Conservation (phyloP, 2,113 vertebrate species). For the Gavia stellata region DNA sequence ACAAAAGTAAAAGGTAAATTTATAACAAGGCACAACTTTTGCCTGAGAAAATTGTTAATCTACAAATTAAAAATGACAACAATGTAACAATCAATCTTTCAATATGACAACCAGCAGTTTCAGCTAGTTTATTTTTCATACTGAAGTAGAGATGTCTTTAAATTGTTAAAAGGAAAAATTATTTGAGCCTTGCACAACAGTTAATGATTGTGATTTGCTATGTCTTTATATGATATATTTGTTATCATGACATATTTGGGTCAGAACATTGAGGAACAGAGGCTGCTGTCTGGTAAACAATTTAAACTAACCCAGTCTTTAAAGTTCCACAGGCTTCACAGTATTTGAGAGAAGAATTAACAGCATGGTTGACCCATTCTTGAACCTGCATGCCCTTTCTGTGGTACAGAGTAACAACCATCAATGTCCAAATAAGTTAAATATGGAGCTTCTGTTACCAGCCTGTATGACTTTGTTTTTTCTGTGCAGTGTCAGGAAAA, state of each 20-base stretch:
- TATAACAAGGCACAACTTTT: neutral
- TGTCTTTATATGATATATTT: conserved; percentile 9
- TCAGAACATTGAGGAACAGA: conserved; percentile 47
- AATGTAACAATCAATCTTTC: neutral
- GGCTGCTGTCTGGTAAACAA: conserved; percentile 42
- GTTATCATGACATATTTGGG: conserved; percentile 60
- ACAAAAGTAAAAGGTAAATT: neutral
- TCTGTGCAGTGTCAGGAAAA: neutral
- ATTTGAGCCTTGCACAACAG: neutral
- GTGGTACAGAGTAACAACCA: too few species aligned
- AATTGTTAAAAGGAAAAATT: conserved; percentile 25
- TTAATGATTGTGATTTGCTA: conserved; percentile 63
- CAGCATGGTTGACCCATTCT: neutral
- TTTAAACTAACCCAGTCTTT: neutral
- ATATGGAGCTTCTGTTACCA: neutral
- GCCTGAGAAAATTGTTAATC: neutral
- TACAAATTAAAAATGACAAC: conserved; percentile 10
- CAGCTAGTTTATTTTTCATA: neutral
- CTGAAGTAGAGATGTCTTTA: neutral
- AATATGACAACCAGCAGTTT: conserved; percentile 25
- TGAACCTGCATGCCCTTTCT: neutral
- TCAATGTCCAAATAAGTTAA: neutral
- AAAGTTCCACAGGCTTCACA: conserved; percentile 7
- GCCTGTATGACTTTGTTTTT: neutral
- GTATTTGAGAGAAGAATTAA: neutral